Base-by-base conservation (phyloP, 2,888 invertebrate species). In the Andrena camellia region DNA sequence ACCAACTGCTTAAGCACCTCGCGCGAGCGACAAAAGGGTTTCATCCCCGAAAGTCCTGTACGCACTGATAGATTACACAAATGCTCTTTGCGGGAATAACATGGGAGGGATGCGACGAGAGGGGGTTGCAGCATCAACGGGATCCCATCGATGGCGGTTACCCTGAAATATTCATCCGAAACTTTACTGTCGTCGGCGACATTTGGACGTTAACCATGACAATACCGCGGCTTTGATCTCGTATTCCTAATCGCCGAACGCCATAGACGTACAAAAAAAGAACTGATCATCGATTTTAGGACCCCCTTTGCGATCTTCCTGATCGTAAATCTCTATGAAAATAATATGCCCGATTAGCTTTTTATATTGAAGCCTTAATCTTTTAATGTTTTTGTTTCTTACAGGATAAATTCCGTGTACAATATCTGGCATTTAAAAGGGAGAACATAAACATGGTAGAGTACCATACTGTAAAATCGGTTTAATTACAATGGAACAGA, bases 21-120 rank as follows among this genome's bases (percentile, higher is more conserved):
- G 83, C 91, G 86, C 91, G 88, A 85, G 89, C 89, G 87, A 92
- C 91, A 92, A 93, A 93, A 92, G 93, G 93, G 93, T 93, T 93
- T 92, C 91, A 89, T 90, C 89, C 90, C 90, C 87, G 86, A 88
- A 88, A 90, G 88, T 90, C 85, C 88, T 83, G 86, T 78, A 79
- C 88, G 88, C 75, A 87, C 90, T 92, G 90, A 91, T 92, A 92
- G 91, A 92, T 90, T 91, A 92, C 88, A 90, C 88, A 91, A 92
- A 92, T 92, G 91, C 92, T 91, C 92, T 92, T 91, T 92, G 91
- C 86, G 88, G 90, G 86, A 75, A 88, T 88, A 90, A 90, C 89
- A 90, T 86, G 84, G 71, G 63, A 69, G 57, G 73, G 79, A 52
- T 5, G 57, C 59, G 54, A 2, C n/a, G n/a, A 26, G 23, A 26